Evolutionary conservation across 2,888 invertebrate species (phyloP).

Genomic region (Falcaria lacertinaria): DNA sequence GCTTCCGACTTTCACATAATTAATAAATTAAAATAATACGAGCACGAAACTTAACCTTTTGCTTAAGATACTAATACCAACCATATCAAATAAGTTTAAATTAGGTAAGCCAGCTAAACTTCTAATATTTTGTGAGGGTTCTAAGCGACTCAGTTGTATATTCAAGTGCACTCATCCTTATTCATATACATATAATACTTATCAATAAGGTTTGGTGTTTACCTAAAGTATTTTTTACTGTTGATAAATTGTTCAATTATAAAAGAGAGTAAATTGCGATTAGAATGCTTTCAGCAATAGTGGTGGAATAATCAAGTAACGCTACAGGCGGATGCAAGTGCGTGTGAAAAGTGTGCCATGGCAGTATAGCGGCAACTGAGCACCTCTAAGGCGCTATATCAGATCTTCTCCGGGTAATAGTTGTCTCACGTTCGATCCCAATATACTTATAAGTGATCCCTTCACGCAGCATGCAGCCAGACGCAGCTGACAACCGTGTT

Average conservation of each 20-base stretch:
- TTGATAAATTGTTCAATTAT: no score
- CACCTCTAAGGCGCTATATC: constrained; percentile 35
- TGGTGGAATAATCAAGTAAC: constrained; percentile 46
- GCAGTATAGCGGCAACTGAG: constrained; percentile 24
- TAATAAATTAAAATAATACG: constrained; percentile 10
- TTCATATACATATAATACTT: constrained; percentile 13
- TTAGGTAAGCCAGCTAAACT: no score
- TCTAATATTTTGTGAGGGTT: constrained; percentile 19
- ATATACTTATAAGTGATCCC: constrained; percentile 33
- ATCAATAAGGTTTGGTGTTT: constrained; percentile 25
- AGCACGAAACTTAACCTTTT: no score
- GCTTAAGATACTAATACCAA: no score
- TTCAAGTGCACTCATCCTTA: constrained; percentile 68
- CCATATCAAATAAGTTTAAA: no score
- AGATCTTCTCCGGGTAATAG: constrained; percentile 35
- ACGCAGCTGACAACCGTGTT: constrained; percentile 26
- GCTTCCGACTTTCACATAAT: constrained; percentile 31
- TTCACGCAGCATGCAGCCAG: constrained; percentile 18
- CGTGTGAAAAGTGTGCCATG: constrained; percentile 67
- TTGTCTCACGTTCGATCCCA: constrained; percentile 46
- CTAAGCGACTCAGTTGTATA: constrained; percentile 52
- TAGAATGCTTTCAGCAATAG: constrained; percentile 28
- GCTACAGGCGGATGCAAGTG: constrained; percentile 54
- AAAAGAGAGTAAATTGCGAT: not conserved
- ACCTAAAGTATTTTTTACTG: not conserved